These are phyloP conservation scores for Drosophila parthenogenetica DNA, from an alignment of 2,888 invertebrate genomes.

Conservation along the genomic window DNA sequence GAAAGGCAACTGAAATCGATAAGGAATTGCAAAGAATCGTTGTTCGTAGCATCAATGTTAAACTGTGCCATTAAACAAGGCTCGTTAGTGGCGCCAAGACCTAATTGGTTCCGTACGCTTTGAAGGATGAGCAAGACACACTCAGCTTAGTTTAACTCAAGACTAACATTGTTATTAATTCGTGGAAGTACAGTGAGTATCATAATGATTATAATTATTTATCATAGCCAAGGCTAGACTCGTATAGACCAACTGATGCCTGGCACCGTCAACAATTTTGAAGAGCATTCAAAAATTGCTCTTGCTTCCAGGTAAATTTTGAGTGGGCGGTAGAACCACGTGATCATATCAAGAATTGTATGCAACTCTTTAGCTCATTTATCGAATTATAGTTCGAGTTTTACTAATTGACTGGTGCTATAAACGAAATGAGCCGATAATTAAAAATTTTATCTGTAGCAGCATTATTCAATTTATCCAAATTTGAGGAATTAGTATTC, in stretches of 20 bases:
- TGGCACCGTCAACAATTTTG: conserved; percentile 19
- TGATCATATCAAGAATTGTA: conserved; percentile 4
- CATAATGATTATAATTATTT: conserved; percentile 37
- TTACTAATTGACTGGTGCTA: conserved; percentile 57
- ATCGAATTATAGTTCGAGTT: conserved; percentile 47
- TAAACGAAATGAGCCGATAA: conserved; percentile 46
- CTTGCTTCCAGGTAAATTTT: not conserved
- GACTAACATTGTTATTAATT: conserved; percentile 40
- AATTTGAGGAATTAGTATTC: conserved; percentile 38
- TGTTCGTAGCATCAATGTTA: conserved; percentile 46
- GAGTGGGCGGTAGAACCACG: conserved; percentile 33
- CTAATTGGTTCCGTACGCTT: conserved; percentile 64
- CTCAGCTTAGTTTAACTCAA: conserved; percentile 9
- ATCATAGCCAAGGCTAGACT: conserved; percentile 31
- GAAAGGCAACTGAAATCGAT: conserved; percentile 26
- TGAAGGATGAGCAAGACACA: conserved; percentile 60
- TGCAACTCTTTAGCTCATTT: not conserved
- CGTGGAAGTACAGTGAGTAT: conserved; percentile 32
- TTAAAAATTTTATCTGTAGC: conserved; percentile 44
- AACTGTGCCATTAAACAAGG: conserved; percentile 53
- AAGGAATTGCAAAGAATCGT: conserved; percentile 48
- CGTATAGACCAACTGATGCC: conserved; percentile 6
- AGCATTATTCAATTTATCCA: conserved; percentile 35
- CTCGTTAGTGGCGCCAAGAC: conserved; percentile 63
- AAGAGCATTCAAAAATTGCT: conserved; percentile 8